These are phyloP conservation scores for Rhagoletis zephyria DNA, from an alignment of 1,140 invertebrate genomes.

Conservation along the genomic window DNA sequence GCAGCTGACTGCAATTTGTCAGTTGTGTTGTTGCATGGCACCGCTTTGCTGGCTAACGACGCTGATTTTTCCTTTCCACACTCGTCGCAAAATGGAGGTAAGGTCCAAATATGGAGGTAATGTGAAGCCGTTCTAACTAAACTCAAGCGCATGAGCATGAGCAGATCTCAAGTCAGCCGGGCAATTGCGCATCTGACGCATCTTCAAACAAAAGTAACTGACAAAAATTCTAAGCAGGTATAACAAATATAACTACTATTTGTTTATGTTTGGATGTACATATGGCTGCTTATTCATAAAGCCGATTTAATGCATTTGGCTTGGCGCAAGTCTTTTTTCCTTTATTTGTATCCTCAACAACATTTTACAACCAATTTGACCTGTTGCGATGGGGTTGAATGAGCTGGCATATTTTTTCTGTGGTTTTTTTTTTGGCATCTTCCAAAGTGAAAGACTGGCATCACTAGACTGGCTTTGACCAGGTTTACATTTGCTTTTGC, in stretches of 20 bases:
- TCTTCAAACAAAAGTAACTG: not conserved
- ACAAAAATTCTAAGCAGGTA: conserved; percentile 25
- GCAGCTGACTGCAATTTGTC: conserved; percentile 42
- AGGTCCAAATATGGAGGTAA: conserved; percentile 26
- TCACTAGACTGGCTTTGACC: not conserved
- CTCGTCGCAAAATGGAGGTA: not conserved
- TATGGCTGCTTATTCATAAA: not conserved
- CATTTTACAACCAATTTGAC: not conserved
- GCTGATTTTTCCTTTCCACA: not conserved
- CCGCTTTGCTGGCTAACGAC: not conserved
- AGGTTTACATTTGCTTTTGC: not conserved
- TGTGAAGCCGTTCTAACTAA: not conserved
- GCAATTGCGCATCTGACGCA: not conserved
- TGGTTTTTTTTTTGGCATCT: conserved; percentile 27
- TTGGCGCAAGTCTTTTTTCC: not conserved
- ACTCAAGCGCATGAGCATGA: not conserved
- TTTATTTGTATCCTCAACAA: not conserved
- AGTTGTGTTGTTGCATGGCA: not conserved
- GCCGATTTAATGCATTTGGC: not conserved
- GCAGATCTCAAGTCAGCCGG: no score
- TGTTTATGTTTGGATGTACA: not conserved
- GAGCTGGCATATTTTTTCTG: conserved; percentile 35
- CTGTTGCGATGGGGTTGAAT: conserved; percentile 16
- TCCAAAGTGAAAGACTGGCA: conserved; percentile 47
- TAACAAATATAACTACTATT: not conserved